Evolutionary conservation across 2,888 invertebrate genomes (phyloP), one percentile per base, ranked within the genome.

Genomic region (Trachelus stipa): DNA sequence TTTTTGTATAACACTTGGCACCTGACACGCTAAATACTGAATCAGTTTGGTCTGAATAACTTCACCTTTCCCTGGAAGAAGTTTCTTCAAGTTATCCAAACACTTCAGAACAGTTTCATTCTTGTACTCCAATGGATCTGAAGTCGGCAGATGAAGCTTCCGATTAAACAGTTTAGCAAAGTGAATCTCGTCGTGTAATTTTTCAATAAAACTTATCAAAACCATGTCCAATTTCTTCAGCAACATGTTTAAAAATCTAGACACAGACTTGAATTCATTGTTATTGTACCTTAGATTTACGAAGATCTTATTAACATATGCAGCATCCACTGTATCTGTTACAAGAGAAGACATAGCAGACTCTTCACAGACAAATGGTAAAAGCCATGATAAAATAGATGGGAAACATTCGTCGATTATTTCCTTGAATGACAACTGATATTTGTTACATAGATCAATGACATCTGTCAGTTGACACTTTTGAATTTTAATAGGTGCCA

Each of bases 1-100:
- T 85, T 92, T 92, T 81, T 94, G 93, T 76, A 95, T 85, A n/a
- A 91, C 89, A 69, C 92, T 85, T 4, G 93, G 93, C 83, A 91
- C 92, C 75, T 92, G 91, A 0, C 76, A 80, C 1, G 83, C 81
- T 3, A 90, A 74, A 77, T 84, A 80, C 12, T 82, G 74, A 73
- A 91, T 85, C 91, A 93, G 73, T 91, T 90, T 56, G 91, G 90
- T 80, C 89, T 90, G 34, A 88, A 89, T 76, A 91, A 92, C 23
- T 91, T 91, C 35, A 88, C 85, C 77, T 91, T 92, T 92, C 92
- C 87, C 74, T 87, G 90, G 76, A 11, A 86, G 75, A 86, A 92
- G 91, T 85, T 92, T 92, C 77, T 93, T 92, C 77, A 94, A 90
- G 82, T 92, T 92, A 37, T 89, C 87, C 0, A 94, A 86, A 74